Conservation (phyloP, 2,113 vertebrate genomes). For the Tetrao urogallus region DNA sequence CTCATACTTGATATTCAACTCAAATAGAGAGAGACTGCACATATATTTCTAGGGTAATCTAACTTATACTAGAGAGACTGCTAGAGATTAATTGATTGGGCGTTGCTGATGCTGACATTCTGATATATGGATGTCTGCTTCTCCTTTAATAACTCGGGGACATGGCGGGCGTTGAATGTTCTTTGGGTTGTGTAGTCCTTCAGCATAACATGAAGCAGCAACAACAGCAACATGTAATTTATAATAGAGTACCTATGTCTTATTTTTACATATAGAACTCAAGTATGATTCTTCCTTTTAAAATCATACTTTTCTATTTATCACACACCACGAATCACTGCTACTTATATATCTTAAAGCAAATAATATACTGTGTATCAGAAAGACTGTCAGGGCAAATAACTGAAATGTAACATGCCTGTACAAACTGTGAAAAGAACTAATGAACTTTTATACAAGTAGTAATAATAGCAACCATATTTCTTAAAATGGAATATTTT, state of each 20-base stretch:
- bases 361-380: slow-evolving; percentile 10
- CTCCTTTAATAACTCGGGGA: background rate
- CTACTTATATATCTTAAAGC: background rate
- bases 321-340: background rate
- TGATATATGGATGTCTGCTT: background rate
- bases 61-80: background rate
- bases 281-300: slow-evolving; percentile 40
- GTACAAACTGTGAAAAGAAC: background rate
- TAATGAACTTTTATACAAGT: background rate
- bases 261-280: slow-evolving; percentile 13
- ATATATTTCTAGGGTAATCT: background rate
- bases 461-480: background rate
- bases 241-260: background rate
- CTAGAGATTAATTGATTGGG: slow-evolving; percentile 15
- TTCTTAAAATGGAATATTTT: slow-evolving; percentile 16
- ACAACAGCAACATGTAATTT: slow-evolving; percentile 25
- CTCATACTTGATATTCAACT: background rate
- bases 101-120: slow-evolving; percentile 25
- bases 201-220: slow-evolving; percentile 65
- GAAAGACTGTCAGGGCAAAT: background rate
- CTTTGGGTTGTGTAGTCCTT: slow-evolving; percentile 10
- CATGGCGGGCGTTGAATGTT: background rate
- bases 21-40: background rate
- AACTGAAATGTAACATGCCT: background rate
- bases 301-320: slow-evolving; percentile 31